These are phyloP conservation scores for Abrostola triplasia DNA, from an alignment of 2,888 invertebrate genomes.

Conservation along the genomic window DNA sequence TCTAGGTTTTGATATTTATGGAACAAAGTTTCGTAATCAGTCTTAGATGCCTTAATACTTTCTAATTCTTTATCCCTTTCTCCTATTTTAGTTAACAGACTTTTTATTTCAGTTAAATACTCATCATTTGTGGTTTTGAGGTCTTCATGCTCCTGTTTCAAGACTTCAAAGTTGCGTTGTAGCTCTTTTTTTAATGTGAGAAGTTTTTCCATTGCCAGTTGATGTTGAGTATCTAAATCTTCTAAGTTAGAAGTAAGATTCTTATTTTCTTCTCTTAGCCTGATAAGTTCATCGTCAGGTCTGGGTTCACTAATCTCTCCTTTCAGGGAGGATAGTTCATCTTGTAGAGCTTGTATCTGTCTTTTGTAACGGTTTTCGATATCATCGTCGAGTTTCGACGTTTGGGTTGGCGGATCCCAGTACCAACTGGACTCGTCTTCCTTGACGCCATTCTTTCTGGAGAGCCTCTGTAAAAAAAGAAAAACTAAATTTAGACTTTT, in stretches of 20 bases:
- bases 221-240: slow-evolving; percentile 92
- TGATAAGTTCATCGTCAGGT: slow-evolving; percentile 79
- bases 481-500: slow-evolving; percentile 25
- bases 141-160: slow-evolving; percentile 84
- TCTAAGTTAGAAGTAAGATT: slow-evolving; percentile 89
- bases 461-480: slow-evolving; percentile 79
- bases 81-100: slow-evolving; percentile 77
- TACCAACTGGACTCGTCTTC: slow-evolving; percentile 87
- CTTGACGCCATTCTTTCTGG: slow-evolving; percentile 80
- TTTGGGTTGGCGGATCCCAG: slow-evolving; percentile 83
- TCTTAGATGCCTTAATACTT: slow-evolving; percentile 60
- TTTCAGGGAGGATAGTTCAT: slow-evolving; percentile 80
- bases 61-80: slow-evolving; percentile 82
- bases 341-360: slow-evolving; percentile 77
- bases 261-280: slow-evolving; percentile 88
- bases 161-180: slow-evolving; percentile 83
- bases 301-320: slow-evolving; percentile 68
- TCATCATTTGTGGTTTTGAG: slow-evolving; percentile 81
- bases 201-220: slow-evolving; percentile 90
- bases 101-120: slow-evolving; percentile 80
- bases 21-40: slow-evolving; percentile 78
- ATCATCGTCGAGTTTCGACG: slow-evolving; percentile 61
- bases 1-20: slow-evolving; percentile 86
- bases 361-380: slow-evolving; percentile 71
- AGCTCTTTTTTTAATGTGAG: slow-evolving; percentile 86